Evolutionary conservation across 1,140 invertebrate species (phyloP).

Genomic region (Brachionus rubens): DNA sequence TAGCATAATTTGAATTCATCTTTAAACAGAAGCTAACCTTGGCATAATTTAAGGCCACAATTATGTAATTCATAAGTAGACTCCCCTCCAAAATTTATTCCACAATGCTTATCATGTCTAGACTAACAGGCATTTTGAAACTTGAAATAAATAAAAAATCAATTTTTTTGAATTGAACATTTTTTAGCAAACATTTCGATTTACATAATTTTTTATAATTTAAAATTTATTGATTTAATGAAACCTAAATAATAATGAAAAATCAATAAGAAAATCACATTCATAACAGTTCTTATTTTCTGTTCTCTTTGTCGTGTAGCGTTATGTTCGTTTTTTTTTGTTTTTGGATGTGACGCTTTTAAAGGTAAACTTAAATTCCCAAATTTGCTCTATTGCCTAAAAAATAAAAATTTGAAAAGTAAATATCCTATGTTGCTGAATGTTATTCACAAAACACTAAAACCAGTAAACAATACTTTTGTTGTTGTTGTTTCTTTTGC

Average conservation of each 20-base stretch:
- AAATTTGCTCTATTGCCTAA: no score
- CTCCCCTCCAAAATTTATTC: not conserved
- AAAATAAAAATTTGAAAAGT: no score
- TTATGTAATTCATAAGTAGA: not conserved
- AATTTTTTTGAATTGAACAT: not conserved
- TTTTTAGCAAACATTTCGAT: not conserved
- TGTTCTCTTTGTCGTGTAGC: no score
- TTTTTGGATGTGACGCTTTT: no score
- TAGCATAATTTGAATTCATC: slow-evolving; percentile 6
- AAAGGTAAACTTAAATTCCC: no score
- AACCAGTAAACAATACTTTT: no score
- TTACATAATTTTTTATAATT: slow-evolving; percentile 3
- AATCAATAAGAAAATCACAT: slow-evolving; percentile 3
- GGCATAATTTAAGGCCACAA: not conserved
- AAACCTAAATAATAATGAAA: not conserved
- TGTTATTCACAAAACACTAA: no score
- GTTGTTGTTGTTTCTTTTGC: no score
- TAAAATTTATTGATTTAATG: not conserved
- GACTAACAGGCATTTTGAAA: not conserved
- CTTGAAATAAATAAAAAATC: no score
- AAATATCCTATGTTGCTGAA: no score
- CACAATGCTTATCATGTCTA: not conserved
- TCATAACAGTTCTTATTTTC: no score
- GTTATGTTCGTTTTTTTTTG: no score
- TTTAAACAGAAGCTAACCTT: slow-evolving; percentile 8